Percentiles rank a stretch among this genome's conserved stretches.
Evolutionary conservation across 2,888 invertebrate genomes (phyloP).

Genomic region (Neocrepidodera transversa): DNA sequence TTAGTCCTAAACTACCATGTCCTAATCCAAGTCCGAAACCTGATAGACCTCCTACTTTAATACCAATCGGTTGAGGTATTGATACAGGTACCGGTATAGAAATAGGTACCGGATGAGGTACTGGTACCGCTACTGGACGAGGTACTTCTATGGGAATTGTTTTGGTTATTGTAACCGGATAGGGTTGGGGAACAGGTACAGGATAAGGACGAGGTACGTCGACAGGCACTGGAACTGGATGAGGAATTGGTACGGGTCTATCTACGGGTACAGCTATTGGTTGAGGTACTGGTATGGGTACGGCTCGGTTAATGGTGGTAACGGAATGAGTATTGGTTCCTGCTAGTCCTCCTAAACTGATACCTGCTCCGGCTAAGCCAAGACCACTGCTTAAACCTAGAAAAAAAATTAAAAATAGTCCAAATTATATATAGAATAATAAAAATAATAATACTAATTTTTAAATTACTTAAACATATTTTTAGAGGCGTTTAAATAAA

Average conservation of each 20-base stretch:
- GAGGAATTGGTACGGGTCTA: slow-evolving; percentile 58
- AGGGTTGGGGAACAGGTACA: slow-evolving; percentile 45
- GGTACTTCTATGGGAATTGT: slow-evolving; percentile 53
- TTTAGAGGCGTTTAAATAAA: background rate
- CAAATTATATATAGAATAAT: too few species aligned
- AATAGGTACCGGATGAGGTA: slow-evolving; percentile 44
- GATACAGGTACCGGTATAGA: slow-evolving; percentile 48
- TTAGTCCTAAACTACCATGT: slow-evolving; percentile 2
- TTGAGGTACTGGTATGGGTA: slow-evolving; percentile 55
- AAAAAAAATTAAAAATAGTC: too few species aligned
- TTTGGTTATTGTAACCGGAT: slow-evolving; percentile 63
- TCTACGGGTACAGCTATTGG: slow-evolving; percentile 61
- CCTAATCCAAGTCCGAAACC: slow-evolving; percentile 32
- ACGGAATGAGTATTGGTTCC: slow-evolving; percentile 40
- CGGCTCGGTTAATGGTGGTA: slow-evolving; percentile 62
- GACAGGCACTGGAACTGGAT: slow-evolving; percentile 53
- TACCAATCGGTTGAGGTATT: slow-evolving; percentile 47
- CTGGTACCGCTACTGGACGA: slow-evolving; percentile 51
- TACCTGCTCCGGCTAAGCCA: slow-evolving; percentile 33
- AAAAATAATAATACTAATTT: too few species aligned
- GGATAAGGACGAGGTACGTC: slow-evolving; percentile 62
- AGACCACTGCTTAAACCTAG: slow-evolving; percentile 27
- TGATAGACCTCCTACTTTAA: slow-evolving; percentile 43
- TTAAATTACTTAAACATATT: too few species aligned
- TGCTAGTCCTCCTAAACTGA: slow-evolving; percentile 28